Evolutionary conservation across 2,797 vertebrate species (phyloP).

Genomic region (Semaprochilodus insignis): DNA sequence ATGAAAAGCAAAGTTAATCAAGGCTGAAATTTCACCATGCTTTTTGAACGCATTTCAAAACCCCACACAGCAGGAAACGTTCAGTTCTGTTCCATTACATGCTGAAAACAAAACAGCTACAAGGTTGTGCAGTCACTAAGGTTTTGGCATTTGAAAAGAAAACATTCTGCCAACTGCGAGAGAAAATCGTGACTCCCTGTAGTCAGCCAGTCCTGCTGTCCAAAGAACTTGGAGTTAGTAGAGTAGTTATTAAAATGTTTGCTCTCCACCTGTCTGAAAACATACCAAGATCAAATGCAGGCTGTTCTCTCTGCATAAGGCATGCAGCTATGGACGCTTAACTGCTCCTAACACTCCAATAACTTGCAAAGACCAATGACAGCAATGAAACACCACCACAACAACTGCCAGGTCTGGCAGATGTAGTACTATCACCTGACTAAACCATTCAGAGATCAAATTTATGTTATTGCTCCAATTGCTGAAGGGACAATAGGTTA

Average conservation of each 20-base stretch:
- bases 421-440: conserved; percentile 9
- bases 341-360: not conserved
- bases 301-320: not conserved
- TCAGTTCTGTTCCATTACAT: conserved; percentile 54
- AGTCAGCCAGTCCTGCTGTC: conserved; percentile 22
- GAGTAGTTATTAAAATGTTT: not conserved
- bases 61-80: conserved; percentile 5
- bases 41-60: conserved; percentile 36
- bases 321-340: not conserved
- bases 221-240: not conserved
- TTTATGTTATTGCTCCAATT: not conserved
- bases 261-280: not conserved
- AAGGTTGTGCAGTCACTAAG: conserved; percentile 60
- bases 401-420: conserved; percentile 14
- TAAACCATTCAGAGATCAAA: not conserved
- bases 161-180: conserved; percentile 52
- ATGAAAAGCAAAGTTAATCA: not conserved
- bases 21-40: not conserved
- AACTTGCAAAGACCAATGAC: conserved; percentile 14
- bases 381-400: not conserved
- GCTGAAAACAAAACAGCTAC: conserved; percentile 59
- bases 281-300: not conserved
- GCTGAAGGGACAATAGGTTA: not conserved
- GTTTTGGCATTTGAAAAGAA: conserved; percentile 70
- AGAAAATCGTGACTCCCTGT: conserved; percentile 22